Evolutionary conservation across 2,797 vertebrate genomes (phyloP), one percentile per base, ranked within the genome.

Genomic region (Babyrousa celebensis): DNA sequence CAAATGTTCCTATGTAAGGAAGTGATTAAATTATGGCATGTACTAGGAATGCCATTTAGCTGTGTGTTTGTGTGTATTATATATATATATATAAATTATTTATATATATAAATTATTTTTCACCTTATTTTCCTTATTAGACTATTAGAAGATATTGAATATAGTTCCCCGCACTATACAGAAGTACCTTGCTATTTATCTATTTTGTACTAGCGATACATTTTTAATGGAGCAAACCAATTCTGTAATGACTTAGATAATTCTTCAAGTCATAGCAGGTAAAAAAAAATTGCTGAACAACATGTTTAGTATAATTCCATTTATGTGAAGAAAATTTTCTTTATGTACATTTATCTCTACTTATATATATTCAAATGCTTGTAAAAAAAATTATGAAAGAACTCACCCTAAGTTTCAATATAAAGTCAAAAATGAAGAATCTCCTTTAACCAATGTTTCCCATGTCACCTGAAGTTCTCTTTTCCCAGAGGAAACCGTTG

Each of bases 161-260:
- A 56, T 32, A 78, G n/a, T 56, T n/a, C 29, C 29, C 18, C 56
- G 29, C 3, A 32, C 18, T 56, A 56, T 78, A 15, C 52, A 32
- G 75, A n/a, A 78, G 52, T 32, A 78, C 17, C 18, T 78, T 58
- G 29, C 8, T 78, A 20, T 78, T 78, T 78, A 78, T 78, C 72
- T 48, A 5, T 52, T 65, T 65, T 65, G 21, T 32, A n/a, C n/a
- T n/a, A 54, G 48, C 48, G 14, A 56, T 56, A 9, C 56, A 21
- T 82, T 74, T 83, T 88, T 79, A 91, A 75, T 40, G 25, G 10
- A 80, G 12, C 5, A 88, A 79, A 91, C 74, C n/a, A 48, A 52
- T 75, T 78, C 87, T 71, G 11, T 86, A 62, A 72, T 85, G 62
- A 80, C 20, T 58, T 85, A 29, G 71, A 80, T 89, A 94, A 12